These are phyloP conservation scores for Hipposideros larvatus DNA, from an alignment of 2,797 vertebrate species.

Conservation along the genomic window DNA sequence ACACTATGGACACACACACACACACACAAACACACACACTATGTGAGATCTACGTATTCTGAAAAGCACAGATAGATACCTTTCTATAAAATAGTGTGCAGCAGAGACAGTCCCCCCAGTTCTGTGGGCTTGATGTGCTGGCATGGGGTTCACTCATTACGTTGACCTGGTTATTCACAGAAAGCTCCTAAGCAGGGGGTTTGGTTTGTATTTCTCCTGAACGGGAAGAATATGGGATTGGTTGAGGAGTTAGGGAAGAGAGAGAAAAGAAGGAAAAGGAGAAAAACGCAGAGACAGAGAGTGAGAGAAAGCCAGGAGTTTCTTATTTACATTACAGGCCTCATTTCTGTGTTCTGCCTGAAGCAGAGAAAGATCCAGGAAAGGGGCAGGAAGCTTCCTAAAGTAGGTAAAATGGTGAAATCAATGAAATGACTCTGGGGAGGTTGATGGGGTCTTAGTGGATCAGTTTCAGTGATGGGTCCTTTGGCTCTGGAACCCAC, in stretches of 20 bases:
- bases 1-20: not conserved
- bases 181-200: not conserved
- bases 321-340: not conserved
- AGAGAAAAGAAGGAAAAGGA: not conserved
- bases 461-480: not conserved
- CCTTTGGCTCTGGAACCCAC: not conserved
- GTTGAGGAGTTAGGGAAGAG: not conserved
- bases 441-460: not conserved
- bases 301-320: not conserved
- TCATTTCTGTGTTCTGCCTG: not conserved
- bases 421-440: not conserved
- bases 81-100: not conserved
- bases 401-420: not conserved
- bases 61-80: not conserved
- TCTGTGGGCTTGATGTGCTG: not conserved
- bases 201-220: not conserved
- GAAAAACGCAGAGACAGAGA: not conserved
- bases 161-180: not conserved
- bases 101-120: not conserved
- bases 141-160: too few relatives aligned
- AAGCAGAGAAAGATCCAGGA: not conserved
- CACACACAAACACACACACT: too few relatives aligned
- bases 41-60: not conserved
- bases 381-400: not conserved
- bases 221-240: not conserved